Evolutionary conservation across 2,888 invertebrate genomes (phyloP), one percentile per base, ranked within the genome.

Genomic region (Callimorpha dominula): DNA sequence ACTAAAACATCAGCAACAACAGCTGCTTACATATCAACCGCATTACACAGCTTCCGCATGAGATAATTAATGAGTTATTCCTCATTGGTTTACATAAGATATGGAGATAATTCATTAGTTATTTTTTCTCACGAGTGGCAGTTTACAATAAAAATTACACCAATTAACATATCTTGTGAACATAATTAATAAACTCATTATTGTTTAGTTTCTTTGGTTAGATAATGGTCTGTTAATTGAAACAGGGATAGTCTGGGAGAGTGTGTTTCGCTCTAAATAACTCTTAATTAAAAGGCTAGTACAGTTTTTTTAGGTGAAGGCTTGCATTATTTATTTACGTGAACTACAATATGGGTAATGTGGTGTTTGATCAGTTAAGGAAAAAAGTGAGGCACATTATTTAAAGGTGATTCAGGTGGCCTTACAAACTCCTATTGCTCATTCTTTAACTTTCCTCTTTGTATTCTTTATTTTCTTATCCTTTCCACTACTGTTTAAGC

Each of bases 141-240:
- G 43, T n/a, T 54, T 43, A 70, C 70, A 70, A 70, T 70, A 65
- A 43, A 65, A 60, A 49, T 54, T 65, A 70, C 57, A 65, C 20
- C n/a, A 46, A 65, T 57, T 57, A 70, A 4, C 31, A 65, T 70
- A 54, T 54, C 54, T 64, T 65, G 11, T 69, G 42, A 20, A 49
- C 60, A 68, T 54, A 78, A 72, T 78, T 76, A 72, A 43, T 11
- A 65, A 65, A 57, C 17, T 71, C 17, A 60, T 75, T 68, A 75
- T 65, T 65, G 54, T 54, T 63, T 40, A 9, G 63, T 70, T 67
- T 74, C 68, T 57, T 76, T 73, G 60, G 20, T 65, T 46, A 54
- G 17, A 54, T 49, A 68, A 68, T 68, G 31, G 1, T 17, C 17
- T 49, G 15, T 49, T 62, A 68, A 68, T 62, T 31, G 42, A 31